Conservation (phyloP, 2,888 invertebrate species). For the Thymelicus sylvestris region DNA sequence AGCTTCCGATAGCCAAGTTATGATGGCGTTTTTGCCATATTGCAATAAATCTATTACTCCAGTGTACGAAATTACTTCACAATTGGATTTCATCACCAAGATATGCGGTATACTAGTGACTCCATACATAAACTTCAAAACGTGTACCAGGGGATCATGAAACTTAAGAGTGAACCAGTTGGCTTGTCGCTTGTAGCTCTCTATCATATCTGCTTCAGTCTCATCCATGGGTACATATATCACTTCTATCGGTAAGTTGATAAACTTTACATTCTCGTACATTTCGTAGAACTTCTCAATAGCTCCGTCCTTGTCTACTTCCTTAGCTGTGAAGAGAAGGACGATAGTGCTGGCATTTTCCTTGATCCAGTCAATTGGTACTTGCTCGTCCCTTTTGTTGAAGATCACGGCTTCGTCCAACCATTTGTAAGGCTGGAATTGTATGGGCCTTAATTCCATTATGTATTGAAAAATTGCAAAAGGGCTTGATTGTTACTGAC, state of each 20-base stretch:
- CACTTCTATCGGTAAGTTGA: conserved; percentile 71
- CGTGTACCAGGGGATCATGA: conserved; percentile 59
- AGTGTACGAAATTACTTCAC: conserved; percentile 60
- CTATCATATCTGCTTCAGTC: conserved; percentile 52
- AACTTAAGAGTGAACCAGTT: conserved; percentile 73
- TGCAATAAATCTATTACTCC: conserved; percentile 66
- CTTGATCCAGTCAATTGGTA: conserved; percentile 60
- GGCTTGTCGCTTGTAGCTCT: conserved; percentile 62
- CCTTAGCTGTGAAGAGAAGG: conserved; percentile 63
- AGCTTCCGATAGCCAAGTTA: conserved; percentile 65
- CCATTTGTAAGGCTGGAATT: conserved; percentile 59
- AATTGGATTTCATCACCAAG: conserved; percentile 58
- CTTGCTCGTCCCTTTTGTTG: conserved; percentile 56
- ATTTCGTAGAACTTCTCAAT: conserved; percentile 65
- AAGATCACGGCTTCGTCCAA: conserved; percentile 56
- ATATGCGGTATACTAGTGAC: conserved; percentile 66
- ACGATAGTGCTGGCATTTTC: conserved; percentile 62
- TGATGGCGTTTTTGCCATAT: conserved; percentile 69
- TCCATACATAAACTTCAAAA: conserved; percentile 61
- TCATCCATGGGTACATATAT: conserved; percentile 71
- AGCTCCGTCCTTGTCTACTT: conserved; percentile 61
- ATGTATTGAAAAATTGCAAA: conserved; percentile 34
- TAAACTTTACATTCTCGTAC: conserved; percentile 66
- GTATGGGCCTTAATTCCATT: conserved; percentile 39
- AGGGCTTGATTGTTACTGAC: conserved; percentile 16